Conservation (phyloP, 2,888 invertebrate genomes). For the Didymodactylos carnosus region DNA sequence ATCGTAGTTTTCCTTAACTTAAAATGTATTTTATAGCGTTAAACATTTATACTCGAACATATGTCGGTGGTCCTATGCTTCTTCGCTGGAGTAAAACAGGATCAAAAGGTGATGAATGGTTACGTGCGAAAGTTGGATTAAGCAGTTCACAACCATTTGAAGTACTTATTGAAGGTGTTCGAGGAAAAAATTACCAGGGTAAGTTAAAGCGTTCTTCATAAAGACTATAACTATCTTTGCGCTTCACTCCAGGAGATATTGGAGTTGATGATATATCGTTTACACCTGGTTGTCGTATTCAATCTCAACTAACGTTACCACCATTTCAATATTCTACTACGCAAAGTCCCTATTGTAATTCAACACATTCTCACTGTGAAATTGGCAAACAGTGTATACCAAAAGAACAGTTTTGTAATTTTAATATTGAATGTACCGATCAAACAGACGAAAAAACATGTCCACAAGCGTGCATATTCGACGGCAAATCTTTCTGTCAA, state of each 20-base stretch:
- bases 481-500: slow-evolving; percentile 18
- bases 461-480: slow-evolving; percentile 8
- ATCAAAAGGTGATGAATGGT: neutral
- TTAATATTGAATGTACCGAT: slow-evolving; percentile 16
- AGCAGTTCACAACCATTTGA: neutral
- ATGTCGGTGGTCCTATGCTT: neutral
- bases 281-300: slow-evolving; percentile 22
- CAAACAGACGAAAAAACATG: slow-evolving; percentile 15
- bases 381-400: slow-evolving; percentile 4
- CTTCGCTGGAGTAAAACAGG: neutral
- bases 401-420: slow-evolving; percentile 14
- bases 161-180: slow-evolving; percentile 8
- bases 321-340: neutral
- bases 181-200: neutral
- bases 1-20: neutral
- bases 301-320: neutral
- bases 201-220: too few species aligned
- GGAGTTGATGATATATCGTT: slow-evolving; percentile 27
- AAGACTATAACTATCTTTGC: too few species aligned
- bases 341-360: neutral
- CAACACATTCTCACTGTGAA: slow-evolving; percentile 13
- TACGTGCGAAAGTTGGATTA: neutral
- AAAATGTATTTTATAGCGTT: neutral
- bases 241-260: neutral
- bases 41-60: slow-evolving; percentile 3